phyloP scores from a whole-genome alignment of 2,797 vertebrate genomes.

The Heterohyrax brucei region DNA sequence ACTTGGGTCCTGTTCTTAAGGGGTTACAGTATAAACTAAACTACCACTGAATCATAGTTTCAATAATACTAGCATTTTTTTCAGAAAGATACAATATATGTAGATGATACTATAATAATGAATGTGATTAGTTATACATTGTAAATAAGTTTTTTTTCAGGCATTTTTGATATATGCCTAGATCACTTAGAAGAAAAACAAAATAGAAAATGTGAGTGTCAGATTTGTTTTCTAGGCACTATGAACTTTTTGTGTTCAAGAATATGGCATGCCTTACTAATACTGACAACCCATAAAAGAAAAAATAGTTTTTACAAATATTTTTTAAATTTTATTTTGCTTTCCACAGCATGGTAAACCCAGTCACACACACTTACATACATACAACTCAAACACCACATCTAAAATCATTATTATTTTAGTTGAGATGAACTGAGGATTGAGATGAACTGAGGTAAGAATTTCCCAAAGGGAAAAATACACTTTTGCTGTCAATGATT shows the following conservation, averaged over 20 bases:
- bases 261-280: neutral
- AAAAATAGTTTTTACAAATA: no score
- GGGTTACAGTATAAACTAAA: neutral
- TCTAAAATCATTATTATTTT: neutral
- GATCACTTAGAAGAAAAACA: neutral
- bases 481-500: no score
- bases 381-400: neutral
- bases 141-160: neutral
- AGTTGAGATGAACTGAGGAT: neutral
- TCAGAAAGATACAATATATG: neutral
- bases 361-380: neutral
- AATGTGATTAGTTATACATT: neutral
- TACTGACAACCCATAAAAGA: neutral
- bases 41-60: neutral
- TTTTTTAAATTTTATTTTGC: no score
- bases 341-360: neutral
- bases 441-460: conserved; percentile 20
- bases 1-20: neutral
- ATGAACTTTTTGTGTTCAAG: neutral
- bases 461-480: neutral
- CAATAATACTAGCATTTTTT: neutral
- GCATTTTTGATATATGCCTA: neutral
- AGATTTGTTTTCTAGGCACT: neutral
- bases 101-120: neutral
- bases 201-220: neutral